These are phyloP conservation scores for Exocentrus adspersus DNA, from an alignment of 2,888 invertebrate species.

Conservation along the genomic window DNA sequence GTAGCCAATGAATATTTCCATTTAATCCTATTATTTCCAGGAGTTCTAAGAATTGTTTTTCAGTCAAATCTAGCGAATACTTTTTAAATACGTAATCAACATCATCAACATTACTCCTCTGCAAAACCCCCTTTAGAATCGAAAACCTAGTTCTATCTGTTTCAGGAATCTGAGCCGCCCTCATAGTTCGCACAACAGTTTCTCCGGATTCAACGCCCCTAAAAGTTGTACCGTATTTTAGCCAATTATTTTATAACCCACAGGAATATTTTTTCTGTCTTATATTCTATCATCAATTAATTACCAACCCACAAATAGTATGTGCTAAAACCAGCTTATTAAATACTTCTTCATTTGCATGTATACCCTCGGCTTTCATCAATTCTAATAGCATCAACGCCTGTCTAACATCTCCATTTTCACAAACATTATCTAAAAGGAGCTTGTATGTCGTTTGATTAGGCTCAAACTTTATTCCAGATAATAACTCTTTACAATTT, in stretches of 20 bases:
- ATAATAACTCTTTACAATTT: constrained; percentile 64
- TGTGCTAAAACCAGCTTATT: constrained; percentile 71
- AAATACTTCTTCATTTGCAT: constrained; percentile 69
- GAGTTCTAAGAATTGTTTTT: constrained; percentile 60
- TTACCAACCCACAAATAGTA: constrained; percentile 66
- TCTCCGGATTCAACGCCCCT: constrained; percentile 64
- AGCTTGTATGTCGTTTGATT: constrained; percentile 68
- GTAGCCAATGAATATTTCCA: constrained; percentile 39
- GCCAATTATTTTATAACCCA: background rate
- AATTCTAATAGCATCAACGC: constrained; percentile 68
- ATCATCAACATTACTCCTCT: constrained; percentile 60
- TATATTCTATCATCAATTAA: too few relatives aligned
- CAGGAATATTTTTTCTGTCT: background rate
- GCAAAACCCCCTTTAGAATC: constrained; percentile 66
- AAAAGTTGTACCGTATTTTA: constrained; percentile 29
- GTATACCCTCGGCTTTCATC: constrained; percentile 68
- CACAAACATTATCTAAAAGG: constrained; percentile 68
- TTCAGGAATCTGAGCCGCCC: constrained; percentile 65
- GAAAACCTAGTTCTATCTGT: constrained; percentile 66
- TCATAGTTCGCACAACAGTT: constrained; percentile 69
- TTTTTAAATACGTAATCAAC: constrained; percentile 61
- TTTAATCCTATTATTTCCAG: constrained; percentile 64
- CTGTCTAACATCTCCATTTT: constrained; percentile 68
- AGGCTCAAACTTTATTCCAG: constrained; percentile 64
- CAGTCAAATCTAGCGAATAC: constrained; percentile 51